phyloP scores from a whole-genome alignment of 2,888 invertebrate species.

The Crossocerus cetratus region DNA sequence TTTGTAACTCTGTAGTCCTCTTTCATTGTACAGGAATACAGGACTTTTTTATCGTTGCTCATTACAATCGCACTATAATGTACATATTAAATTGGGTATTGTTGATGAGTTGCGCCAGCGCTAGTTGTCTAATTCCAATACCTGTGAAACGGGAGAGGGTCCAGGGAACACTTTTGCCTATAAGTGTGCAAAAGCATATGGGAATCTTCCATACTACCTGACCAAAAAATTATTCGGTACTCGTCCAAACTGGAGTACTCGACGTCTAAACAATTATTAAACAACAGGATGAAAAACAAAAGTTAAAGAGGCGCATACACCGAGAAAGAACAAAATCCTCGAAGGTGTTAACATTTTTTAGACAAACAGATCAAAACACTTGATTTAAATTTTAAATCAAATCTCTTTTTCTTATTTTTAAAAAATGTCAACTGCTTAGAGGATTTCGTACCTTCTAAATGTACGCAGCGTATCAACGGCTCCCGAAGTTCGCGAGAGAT shows the following conservation, averaged over 20 bases:
- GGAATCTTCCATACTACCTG: conserved; percentile 87
- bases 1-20: conserved; percentile 80
- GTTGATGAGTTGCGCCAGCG: no score
- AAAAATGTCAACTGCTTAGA: no score
- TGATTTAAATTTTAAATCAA: no score
- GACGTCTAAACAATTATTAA: conserved; percentile 78
- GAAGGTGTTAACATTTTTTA: no score
- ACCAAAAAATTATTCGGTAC: conserved; percentile 88
- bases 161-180: conserved; percentile 78
- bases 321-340: no score
- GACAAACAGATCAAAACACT: no score
- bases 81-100: not conserved
- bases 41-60: conserved; percentile 81
- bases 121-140: conserved; percentile 42
- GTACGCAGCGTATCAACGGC: no score
- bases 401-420: no score
- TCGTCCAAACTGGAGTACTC: conserved; percentile 85
- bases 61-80: conserved; percentile 82
- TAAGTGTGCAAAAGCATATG: conserved; percentile 83
- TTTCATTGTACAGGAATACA: conserved; percentile 85
- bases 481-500: not conserved
- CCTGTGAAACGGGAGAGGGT: conserved; percentile 81
- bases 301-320: not conserved
- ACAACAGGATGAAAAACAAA: not conserved
- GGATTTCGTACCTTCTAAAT: no score